phyloP scores from a whole-genome alignment of 2,888 invertebrate species.

The Ceramica pisi region DNA sequence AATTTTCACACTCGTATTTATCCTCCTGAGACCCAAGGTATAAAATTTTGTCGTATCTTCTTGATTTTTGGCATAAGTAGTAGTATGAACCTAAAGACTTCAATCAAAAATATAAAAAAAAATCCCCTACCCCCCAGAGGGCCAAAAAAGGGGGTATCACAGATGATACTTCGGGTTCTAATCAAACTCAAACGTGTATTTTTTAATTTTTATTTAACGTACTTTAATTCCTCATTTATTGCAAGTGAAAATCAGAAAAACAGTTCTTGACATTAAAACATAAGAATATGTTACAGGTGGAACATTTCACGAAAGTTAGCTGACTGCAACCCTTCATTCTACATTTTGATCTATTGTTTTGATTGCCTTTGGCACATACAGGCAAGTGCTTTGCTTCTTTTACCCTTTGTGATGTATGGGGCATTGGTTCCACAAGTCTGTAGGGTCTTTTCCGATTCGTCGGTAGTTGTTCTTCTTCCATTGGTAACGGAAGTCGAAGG shows the following conservation, averaged over 20 bases:
- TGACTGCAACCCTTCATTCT: constrained; percentile 12
- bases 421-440: constrained; percentile 3
- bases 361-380: neutral
- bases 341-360: constrained; percentile 5
- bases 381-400: constrained; percentile 17
- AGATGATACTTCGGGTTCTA: neutral
- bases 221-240: constrained; percentile 8
- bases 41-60: no score
- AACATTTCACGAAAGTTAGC: constrained; percentile 19
- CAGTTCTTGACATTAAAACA: constrained; percentile 18
- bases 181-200: no score
- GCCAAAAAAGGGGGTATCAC: no score
- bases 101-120: no score
- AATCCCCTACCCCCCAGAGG: no score
- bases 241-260: constrained; percentile 3
- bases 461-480: no score
- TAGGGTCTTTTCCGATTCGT: neutral
- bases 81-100: no score
- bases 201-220: no score
- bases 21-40: no score
- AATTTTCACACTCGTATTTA: no score
- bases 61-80: no score
- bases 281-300: neutral
- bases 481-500: no score
- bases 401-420: constrained; percentile 8